Evolutionary conservation across 1,140 invertebrate species (phyloP).

Genomic region (Calliopsis andreniformis): DNA sequence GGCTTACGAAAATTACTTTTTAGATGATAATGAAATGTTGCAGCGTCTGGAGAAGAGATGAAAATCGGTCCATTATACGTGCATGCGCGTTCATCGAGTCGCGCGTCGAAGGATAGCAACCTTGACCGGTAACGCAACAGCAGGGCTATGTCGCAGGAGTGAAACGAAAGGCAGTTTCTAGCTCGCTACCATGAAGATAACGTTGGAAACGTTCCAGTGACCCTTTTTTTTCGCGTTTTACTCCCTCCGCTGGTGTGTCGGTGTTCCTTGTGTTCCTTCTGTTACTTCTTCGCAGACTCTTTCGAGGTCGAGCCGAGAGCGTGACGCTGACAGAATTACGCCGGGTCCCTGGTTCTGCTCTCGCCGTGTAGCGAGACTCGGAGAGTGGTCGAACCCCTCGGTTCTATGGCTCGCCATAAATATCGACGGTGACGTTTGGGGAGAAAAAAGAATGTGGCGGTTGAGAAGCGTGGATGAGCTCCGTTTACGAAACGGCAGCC

Average conservation of each 20-base stretch:
- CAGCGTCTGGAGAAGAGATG: neutral
- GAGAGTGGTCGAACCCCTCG: constrained; percentile 67
- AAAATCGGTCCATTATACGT: constrained; percentile 33
- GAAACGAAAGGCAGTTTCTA: neutral
- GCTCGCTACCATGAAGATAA: constrained; percentile 30
- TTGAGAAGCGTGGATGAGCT: constrained; percentile 65
- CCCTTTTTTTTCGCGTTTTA: constrained; percentile 23
- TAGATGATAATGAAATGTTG: too few relatives aligned
- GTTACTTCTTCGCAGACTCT: constrained; percentile 28
- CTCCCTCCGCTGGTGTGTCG: constrained; percentile 9
- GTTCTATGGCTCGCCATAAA: constrained; percentile 77
- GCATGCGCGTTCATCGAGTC: constrained; percentile 37
- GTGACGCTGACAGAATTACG: constrained; percentile 74
- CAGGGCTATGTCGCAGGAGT: constrained; percentile 47
- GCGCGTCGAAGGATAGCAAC: constrained; percentile 51
- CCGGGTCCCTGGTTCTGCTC: constrained; percentile 57
- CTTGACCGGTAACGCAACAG: constrained; percentile 61
- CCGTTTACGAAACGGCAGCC: constrained; percentile 59
- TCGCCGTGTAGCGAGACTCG: constrained; percentile 58
- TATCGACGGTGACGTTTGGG: constrained; percentile 75
- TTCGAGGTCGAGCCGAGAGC: constrained; percentile 57
- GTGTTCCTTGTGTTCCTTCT: constrained; percentile 29
- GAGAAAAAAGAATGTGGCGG: constrained; percentile 67
- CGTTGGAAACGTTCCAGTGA: constrained; percentile 56
- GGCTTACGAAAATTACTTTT: too few relatives aligned